These are phyloP conservation scores for Oncorhynchus tshawytscha DNA, from an alignment of 2,113 vertebrate species.

Conservation along the genomic window DNA sequence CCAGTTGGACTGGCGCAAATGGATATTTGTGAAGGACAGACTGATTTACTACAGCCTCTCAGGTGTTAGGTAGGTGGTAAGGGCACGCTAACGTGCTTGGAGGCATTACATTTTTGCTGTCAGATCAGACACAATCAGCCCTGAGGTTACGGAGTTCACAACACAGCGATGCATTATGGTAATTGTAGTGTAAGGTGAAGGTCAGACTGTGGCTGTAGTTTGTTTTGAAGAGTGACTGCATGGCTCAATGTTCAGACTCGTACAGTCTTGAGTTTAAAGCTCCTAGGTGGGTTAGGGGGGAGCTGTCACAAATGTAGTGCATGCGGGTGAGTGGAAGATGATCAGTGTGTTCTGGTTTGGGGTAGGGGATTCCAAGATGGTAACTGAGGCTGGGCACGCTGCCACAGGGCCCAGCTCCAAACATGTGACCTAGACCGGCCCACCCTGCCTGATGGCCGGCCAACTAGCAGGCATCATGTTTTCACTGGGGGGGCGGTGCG, in stretches of 20 bases:
- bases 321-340: constrained; percentile 10
- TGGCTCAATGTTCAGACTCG: too few relatives aligned
- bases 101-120: background rate
- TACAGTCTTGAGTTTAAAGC: background rate
- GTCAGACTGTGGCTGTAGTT: background rate
- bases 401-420: constrained; percentile 46
- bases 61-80: background rate
- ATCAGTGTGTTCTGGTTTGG: constrained; percentile 30
- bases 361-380: constrained; percentile 30
- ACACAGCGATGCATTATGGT: background rate
- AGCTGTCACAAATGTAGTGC: background rate
- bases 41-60: background rate
- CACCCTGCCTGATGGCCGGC: constrained; percentile 35
- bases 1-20: constrained; percentile 12
- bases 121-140: background rate
- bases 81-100: background rate
- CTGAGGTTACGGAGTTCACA: background rate
- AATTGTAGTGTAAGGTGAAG: background rate
- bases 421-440: constrained; percentile 13
- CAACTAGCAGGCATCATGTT: constrained; percentile 56
- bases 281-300: background rate
- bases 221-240: background rate
- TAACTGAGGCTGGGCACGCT: constrained; percentile 38
- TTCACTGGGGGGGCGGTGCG: background rate
- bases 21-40: constrained; percentile 22